Percentiles rank a stretch among this genome's conserved stretches.
Evolutionary conservation across 23 tunicate genomes (phyloP).

Genomic region (Clavelina lepadiformis): DNA sequence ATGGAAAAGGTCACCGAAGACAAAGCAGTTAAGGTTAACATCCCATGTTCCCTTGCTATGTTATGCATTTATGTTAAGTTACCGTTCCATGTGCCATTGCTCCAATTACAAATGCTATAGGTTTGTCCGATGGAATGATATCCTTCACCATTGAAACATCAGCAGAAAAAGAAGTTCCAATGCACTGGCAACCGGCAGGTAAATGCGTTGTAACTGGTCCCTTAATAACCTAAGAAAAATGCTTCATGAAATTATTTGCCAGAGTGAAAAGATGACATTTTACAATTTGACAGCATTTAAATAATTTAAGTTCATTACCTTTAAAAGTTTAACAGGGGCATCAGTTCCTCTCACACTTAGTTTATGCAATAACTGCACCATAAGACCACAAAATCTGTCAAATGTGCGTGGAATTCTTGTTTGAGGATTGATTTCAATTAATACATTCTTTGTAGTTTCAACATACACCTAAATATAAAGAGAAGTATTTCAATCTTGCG

Average conservation of each 20-base stretch:
- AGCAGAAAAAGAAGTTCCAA: slow-evolving; percentile 68
- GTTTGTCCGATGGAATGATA: slow-evolving; percentile 61
- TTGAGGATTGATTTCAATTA: slow-evolving; percentile 97
- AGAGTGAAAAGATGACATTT: neutral
- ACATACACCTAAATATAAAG: slow-evolving; percentile 58
- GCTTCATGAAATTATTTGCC: neutral
- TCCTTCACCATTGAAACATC: slow-evolving; percentile 33
- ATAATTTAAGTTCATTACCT: slow-evolving; percentile 16
- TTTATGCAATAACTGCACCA: slow-evolving; percentile 90
- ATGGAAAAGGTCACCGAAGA: neutral
- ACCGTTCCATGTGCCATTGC: slow-evolving; percentile 98
- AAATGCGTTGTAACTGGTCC: slow-evolving; percentile 90
- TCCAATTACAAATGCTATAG: slow-evolving; percentile 82
- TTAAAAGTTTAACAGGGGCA: slow-evolving; percentile 80
- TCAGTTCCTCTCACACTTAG: slow-evolving; percentile 78
- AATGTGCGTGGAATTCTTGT: slow-evolving; percentile 96
- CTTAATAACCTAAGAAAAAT: slow-evolving; percentile 83
- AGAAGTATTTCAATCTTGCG: neutral
- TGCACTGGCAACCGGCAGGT: slow-evolving; percentile 88
- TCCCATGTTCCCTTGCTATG: neutral
- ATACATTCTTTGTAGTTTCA: slow-evolving; percentile 71
- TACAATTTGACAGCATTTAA: neutral
- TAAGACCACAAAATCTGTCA: slow-evolving; percentile 98
- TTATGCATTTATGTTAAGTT: slow-evolving; percentile 1
- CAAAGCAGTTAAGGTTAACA: neutral